Evolutionary conservation across 2,113 vertebrate species (phyloP), one percentile per base, ranked within the genome.

Genomic region (Sylvietta virens): DNA sequence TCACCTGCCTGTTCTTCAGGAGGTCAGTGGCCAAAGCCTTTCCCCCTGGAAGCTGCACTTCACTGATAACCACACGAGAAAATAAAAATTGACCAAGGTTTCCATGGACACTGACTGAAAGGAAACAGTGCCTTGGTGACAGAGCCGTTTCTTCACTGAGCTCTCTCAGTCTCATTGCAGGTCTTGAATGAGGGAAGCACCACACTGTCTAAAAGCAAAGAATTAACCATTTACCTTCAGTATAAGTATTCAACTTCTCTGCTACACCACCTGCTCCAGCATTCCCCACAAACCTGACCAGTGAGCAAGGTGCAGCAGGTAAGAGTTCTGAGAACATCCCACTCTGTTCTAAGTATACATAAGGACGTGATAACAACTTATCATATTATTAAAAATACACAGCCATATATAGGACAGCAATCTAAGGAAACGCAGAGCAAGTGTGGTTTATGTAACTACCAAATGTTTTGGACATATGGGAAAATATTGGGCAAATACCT

Each of bases 41-140:
- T 73, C 16, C 53, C 37, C 33, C n/a, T 45, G 19, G 57, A 80
- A 77, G 40, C 62, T 86, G n/a, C 24, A 76, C 42, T 93, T 90
- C 35, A 58, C 44, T 31, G 24, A 39, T 26, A 92, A 44, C 44
- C 81, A 50, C 33, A 69, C 7, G 31, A 5, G 26, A n/a, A 86
- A 88, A 79, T 33, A 77, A 56, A 79, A 73, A 51, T 16, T 61
- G 35, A 69, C 71, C 62, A 71, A 81, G 51, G 71, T 92, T 94
- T 94, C 78, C 58, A 58, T 48, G 90, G 83, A 79, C 82, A 78
- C 71, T 71, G 88, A 50, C 62, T 89, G 78, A 81, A 95, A 84
- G 30, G 35, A 61, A 86, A 19, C 26, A 31, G 56, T 22, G 47
- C 44, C 26, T 19, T 65, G 39, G 64, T 65, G 60, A 72, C 69